These are phyloP conservation scores for Yponomeuta evonymella DNA, from an alignment of 2,888 invertebrate genomes.

Conservation along the genomic window DNA sequence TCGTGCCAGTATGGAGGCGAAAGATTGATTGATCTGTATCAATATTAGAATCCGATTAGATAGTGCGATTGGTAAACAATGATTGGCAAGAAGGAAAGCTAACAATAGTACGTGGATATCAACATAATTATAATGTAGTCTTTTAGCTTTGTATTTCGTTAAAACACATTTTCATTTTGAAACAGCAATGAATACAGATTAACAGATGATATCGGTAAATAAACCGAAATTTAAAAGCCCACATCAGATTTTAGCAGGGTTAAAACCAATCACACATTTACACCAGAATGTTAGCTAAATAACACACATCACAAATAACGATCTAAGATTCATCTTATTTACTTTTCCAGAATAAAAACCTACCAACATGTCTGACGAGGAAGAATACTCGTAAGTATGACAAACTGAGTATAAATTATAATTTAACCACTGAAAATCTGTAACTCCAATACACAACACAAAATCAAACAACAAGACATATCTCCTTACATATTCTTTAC, in stretches of 20 bases:
- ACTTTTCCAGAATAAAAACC: conserved; percentile 64
- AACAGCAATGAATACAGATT: neutral
- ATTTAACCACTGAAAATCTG: neutral
- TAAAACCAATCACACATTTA: no score
- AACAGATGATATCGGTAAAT: neutral
- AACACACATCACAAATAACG: neutral
- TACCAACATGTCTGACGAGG: conserved; percentile 94
- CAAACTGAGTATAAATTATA: conserved; percentile 1
- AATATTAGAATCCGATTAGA: neutral
- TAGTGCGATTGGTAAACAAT: conserved; percentile 11
- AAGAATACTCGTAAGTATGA: conserved; percentile 94
- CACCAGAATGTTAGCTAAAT: neutral
- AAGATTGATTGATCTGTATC: conserved; percentile 15
- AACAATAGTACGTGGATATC: no score
- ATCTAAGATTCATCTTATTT: conserved; percentile 29
- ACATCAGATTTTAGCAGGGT: neutral
- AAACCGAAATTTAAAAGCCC: neutral
- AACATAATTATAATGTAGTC: no score
- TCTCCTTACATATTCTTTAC: neutral
- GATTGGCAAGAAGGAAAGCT: neutral
- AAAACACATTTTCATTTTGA: neutral
- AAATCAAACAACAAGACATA: neutral
- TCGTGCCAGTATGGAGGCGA: conserved; percentile 17
- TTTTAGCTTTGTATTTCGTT: neutral
- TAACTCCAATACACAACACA: neutral